Conservation (phyloP, 2,113 vertebrate species). For the Calidris pugnax region DNA sequence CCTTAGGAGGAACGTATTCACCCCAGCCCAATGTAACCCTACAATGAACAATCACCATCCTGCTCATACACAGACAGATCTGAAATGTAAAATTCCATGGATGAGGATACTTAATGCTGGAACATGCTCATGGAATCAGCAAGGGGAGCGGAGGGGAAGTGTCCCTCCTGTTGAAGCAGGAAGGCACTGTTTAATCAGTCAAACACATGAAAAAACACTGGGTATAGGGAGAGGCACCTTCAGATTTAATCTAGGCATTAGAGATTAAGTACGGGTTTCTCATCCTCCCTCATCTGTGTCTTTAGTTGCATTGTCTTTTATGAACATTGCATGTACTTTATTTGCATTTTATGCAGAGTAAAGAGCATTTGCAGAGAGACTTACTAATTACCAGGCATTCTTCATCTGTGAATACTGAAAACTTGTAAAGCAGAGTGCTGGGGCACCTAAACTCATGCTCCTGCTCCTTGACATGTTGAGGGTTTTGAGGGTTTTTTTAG, state of each 20-base stretch:
- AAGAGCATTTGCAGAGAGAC: background rate
- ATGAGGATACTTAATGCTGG: background rate
- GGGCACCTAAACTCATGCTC: background rate
- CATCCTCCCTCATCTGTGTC: background rate
- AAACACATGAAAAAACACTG: rapidly evolving
- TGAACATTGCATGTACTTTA: background rate
- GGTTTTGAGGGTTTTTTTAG: rapidly evolving
- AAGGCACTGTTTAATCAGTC: background rate
- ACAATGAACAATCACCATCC: background rate
- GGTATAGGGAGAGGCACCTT: background rate
- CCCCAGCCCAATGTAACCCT: background rate
- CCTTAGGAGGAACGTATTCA: background rate
- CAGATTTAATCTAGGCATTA: background rate
- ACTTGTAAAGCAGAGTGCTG: background rate
- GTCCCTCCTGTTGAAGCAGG: background rate
- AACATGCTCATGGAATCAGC: background rate
- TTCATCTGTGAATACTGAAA: background rate
- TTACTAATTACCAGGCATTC: background rate
- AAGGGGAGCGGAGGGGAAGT: background rate
- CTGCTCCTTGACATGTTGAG: background rate
- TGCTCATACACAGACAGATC: background rate
- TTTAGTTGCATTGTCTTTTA: background rate
- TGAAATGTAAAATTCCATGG: background rate
- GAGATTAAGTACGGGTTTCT: background rate
- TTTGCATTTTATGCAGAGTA: background rate